These are phyloP conservation scores for Abramis brama DNA, from an alignment of 2,113 vertebrate species.

Conservation along the genomic window DNA sequence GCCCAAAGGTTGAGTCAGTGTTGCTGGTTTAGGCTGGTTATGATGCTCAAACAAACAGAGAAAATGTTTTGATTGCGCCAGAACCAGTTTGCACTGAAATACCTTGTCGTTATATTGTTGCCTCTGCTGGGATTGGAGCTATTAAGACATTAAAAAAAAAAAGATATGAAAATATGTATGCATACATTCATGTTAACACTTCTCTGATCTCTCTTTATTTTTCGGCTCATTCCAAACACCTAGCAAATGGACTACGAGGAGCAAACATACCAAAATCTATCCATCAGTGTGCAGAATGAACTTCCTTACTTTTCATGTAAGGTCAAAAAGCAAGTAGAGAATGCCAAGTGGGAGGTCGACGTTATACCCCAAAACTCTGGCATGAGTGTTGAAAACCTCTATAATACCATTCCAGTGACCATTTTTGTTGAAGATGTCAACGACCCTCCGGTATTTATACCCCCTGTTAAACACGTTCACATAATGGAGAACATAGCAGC, in stretches of 20 bases:
- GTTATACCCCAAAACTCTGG: neutral
- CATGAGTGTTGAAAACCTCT: neutral
- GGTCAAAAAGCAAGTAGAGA: constrained; percentile 1
- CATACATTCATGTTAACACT: neutral
- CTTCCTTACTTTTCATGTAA: constrained; percentile 61
- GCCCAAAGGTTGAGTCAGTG: neutral
- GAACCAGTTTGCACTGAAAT: neutral
- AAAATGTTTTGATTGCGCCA: neutral
- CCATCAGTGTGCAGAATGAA: constrained; percentile 65
- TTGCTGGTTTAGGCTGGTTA: neutral
- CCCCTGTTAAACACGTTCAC: fast-evolving
- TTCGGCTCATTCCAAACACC: neutral
- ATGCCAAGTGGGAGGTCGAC: constrained; percentile 57
- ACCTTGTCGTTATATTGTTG: neutral
- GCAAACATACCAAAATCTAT: constrained; percentile 47
- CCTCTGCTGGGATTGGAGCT: neutral
- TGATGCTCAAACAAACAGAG: neutral
- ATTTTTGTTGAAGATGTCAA: constrained; percentile 69
- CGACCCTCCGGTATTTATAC: constrained; percentile 65
- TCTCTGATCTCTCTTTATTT: neutral
- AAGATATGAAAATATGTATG: neutral
- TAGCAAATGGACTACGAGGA: constrained; percentile 67
- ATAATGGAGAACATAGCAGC: constrained; percentile 55
- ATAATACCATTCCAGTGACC: constrained; percentile 34
- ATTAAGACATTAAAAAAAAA: neutral